Evolutionary conservation across 2,888 invertebrate genomes (phyloP).

Genomic region (Gasteruption jaculator): DNA sequence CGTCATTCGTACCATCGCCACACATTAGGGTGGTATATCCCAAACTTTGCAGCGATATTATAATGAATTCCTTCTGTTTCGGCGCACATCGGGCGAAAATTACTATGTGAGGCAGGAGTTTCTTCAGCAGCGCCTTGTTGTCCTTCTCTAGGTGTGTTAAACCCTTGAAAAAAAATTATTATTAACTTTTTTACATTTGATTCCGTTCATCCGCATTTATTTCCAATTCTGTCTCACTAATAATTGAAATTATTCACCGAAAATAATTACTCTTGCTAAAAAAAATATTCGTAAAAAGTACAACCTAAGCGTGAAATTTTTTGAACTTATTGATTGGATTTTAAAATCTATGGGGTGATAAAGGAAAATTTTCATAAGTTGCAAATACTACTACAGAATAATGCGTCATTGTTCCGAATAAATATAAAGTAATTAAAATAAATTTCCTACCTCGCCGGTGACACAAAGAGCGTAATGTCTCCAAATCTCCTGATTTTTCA

Average conservation of each 20-base stretch:
- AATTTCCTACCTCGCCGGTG: slow-evolving; percentile 73
- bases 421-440: slow-evolving; percentile 1
- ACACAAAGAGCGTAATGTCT: slow-evolving; percentile 85
- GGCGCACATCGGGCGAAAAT: slow-evolving; percentile 98
- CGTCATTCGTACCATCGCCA: slow-evolving; percentile 99
- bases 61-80: slow-evolving; percentile 96
- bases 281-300: no score
- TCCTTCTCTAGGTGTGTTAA: slow-evolving; percentile 65
- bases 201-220: no score
- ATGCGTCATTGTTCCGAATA: slow-evolving; percentile 4
- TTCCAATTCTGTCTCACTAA: no score
- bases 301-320: slow-evolving; percentile 5
- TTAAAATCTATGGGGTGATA: background rate
- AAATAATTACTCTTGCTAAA: no score
- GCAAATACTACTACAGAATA: slow-evolving; percentile 5
- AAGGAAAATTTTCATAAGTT: slow-evolving; percentile 10
- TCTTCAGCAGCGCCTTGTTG: slow-evolving; percentile 61
- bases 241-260: no score
- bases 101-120: slow-evolving; percentile 78
- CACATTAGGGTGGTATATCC: slow-evolving; percentile 97
- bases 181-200: slow-evolving; percentile 19
- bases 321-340: slow-evolving; percentile 13
- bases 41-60: slow-evolving; percentile 80
- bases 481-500: slow-evolving; percentile 58
- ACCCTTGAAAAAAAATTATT: slow-evolving; percentile 53